Conservation (phyloP, 2,113 vertebrate genomes). For the Oncorhynchus nerka region DNA sequence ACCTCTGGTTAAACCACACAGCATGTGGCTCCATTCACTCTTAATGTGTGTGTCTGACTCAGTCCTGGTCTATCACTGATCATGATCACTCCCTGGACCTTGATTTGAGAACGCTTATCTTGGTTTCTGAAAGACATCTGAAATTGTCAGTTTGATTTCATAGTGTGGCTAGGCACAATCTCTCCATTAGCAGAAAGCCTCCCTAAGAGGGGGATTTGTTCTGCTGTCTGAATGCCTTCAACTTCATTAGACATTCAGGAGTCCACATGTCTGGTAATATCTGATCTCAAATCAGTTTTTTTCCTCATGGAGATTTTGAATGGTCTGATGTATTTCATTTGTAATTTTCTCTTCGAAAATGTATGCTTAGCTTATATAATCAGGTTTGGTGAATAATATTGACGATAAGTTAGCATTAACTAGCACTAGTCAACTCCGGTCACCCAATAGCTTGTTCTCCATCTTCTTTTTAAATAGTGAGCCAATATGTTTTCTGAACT, state of each 20-base stretch:
- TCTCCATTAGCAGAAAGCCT: not conserved
- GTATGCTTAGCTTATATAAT: not conserved
- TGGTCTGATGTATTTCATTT: too few species aligned
- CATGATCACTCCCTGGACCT: conserved; percentile 25
- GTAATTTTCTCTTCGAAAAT: not conserved
- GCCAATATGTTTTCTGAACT: too few species aligned
- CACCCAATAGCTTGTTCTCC: too few species aligned
- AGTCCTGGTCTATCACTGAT: conserved; percentile 17
- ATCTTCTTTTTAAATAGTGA: too few species aligned
- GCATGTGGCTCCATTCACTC: conserved; percentile 31
- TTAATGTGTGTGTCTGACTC: conserved; percentile 15
- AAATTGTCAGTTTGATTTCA: not conserved
- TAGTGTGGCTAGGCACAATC: not conserved
- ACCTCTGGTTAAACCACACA: conserved; percentile 57
- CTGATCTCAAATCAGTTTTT: not conserved
- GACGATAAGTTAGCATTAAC: too few species aligned
- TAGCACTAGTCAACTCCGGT: too few species aligned
- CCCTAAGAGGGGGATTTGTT: not conserved
- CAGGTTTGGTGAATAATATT: not conserved
- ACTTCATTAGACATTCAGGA: not conserved
- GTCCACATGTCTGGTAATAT: not conserved
- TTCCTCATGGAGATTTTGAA: conserved; percentile 1
- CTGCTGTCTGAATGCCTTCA: not conserved
- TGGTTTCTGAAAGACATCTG: not conserved
- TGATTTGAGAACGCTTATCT: not conserved